phyloP scores from a whole-genome alignment of 2,888 invertebrate genomes.

The Allygus modestus region DNA sequence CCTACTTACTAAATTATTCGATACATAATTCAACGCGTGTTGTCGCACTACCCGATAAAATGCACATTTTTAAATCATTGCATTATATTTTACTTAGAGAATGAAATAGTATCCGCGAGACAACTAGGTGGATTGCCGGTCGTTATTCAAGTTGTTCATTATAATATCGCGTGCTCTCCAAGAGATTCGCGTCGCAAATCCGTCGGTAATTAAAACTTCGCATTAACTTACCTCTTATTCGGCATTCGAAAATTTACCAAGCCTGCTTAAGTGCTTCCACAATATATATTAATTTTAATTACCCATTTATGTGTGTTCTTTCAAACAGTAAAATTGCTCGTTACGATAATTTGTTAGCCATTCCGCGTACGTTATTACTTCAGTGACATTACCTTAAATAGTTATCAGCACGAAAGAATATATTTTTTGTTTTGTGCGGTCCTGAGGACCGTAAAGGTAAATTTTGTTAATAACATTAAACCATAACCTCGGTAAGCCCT shows the following conservation, averaged over 20 bases:
- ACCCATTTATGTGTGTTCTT: too few relatives aligned
- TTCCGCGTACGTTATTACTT: too few relatives aligned
- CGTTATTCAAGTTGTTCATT: conserved; percentile 15
- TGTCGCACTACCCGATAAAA: conserved; percentile 47
- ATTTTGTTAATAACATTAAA: too few relatives aligned
- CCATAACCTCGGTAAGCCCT: too few relatives aligned
- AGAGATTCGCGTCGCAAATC: background rate
- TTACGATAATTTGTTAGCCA: too few relatives aligned
- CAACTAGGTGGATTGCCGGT: conserved; percentile 23
- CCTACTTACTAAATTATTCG: conserved; percentile 59
- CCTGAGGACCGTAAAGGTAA: too few relatives aligned
- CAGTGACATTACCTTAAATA: too few relatives aligned
- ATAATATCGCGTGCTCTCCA: conserved; percentile 26
- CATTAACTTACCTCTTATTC: conserved; percentile 1
- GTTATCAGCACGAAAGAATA: too few relatives aligned
- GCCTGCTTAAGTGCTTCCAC: too few relatives aligned
- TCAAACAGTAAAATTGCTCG: too few relatives aligned
- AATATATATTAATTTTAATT: too few relatives aligned
- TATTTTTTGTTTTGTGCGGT: too few relatives aligned
- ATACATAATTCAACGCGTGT: conserved; percentile 50
- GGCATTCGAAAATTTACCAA: background rate
- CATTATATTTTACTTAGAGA: conserved; percentile 49
- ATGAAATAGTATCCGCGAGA: conserved; percentile 44
- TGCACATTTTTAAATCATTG: conserved; percentile 54
- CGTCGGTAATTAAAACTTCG: conserved; percentile 24